phyloP scores from a whole-genome alignment of 2,797 vertebrate species.

The Loriculus beryllinus region DNA sequence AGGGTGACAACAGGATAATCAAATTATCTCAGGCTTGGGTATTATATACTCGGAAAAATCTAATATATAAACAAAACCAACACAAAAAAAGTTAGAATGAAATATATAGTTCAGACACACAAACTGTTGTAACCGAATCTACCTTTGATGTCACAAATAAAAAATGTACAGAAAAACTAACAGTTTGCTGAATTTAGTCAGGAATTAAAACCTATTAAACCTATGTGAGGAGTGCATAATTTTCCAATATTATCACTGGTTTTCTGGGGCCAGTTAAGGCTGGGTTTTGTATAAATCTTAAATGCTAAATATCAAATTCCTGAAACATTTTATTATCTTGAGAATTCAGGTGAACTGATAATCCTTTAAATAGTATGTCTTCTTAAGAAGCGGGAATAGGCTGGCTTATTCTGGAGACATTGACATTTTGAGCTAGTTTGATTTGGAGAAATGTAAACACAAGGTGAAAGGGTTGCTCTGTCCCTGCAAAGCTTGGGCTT shows the following conservation, averaged over 20 bases:
- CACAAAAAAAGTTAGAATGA: background rate
- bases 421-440: constrained; percentile 19
- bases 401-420: background rate
- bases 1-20: background rate
- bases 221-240: background rate
- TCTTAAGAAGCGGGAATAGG: background rate
- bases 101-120: background rate
- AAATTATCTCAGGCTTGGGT: background rate
- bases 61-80: background rate
- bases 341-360: background rate
- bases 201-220: background rate
- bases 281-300: background rate
- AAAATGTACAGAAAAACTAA: background rate
- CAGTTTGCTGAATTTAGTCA: background rate
- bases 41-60: background rate
- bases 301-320: background rate
- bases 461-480: background rate
- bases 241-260: background rate
- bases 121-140: background rate
- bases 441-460: background rate
- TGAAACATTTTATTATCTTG: background rate
- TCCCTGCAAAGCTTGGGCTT: background rate
- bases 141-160: background rate
- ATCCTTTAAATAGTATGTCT: background rate
- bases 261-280: background rate